phyloP scores from a whole-genome alignment of 2,888 invertebrate species.

The Halictus ligatus region DNA sequence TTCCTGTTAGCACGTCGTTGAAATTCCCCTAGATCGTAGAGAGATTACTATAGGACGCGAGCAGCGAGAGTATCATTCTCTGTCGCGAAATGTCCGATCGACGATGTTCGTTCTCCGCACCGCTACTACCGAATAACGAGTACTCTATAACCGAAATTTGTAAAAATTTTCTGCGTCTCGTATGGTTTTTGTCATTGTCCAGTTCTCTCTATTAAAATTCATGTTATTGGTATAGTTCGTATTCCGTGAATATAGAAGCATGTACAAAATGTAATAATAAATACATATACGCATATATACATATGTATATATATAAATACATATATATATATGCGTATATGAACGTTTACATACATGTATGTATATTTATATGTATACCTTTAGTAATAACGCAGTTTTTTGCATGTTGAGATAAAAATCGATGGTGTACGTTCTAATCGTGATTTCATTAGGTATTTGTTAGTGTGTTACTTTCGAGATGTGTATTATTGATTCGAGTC shows the following conservation, averaged over 20 bases:
- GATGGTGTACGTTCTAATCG: constrained; percentile 41
- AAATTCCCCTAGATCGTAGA: constrained; percentile 6
- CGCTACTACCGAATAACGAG: constrained; percentile 25
- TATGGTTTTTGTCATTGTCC: constrained; percentile 41
- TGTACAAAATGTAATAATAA: constrained; percentile 59
- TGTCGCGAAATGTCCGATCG: constrained; percentile 18
- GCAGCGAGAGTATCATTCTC: constrained; percentile 28
- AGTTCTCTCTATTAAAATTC: constrained; percentile 42
- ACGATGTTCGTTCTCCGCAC: constrained; percentile 23
- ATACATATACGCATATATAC: constrained; percentile 23
- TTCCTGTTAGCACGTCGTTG: constrained; percentile 18
- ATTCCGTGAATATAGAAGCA: constrained; percentile 42
- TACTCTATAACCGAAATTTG: constrained; percentile 31
- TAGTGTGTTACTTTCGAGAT: constrained; percentile 18
- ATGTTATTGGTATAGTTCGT: constrained; percentile 41
- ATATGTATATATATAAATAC: background rate
- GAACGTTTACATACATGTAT: background rate
- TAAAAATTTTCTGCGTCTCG: constrained; percentile 32
- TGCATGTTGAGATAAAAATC: constrained; percentile 44
- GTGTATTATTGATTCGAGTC: constrained; percentile 14
- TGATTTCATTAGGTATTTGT: constrained; percentile 35
- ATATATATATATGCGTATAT: background rate
- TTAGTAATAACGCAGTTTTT: constrained; percentile 51
- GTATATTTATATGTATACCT: constrained; percentile 2
- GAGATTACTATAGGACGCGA: background rate